phyloP scores from a whole-genome alignment of 2,797 vertebrate species.

The Myripristis murdjan region DNA sequence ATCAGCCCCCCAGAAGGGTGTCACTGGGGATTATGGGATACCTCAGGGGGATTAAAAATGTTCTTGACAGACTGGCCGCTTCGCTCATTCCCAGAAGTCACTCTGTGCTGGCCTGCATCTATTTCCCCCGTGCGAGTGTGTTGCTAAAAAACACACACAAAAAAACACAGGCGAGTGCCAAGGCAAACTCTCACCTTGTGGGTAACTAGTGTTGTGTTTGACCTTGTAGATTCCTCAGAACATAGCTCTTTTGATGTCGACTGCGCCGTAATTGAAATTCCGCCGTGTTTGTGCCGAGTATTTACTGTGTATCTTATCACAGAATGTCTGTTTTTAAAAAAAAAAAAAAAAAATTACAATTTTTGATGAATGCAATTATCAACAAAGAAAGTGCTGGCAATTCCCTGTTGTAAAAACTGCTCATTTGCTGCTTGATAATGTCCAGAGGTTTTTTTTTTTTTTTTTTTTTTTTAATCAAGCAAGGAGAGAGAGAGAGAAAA shows the following conservation, averaged over 20 bases:
- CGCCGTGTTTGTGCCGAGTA: neutral
- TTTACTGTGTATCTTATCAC: slow-evolving; percentile 11
- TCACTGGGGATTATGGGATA: slow-evolving; percentile 79
- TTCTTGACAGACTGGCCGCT: slow-evolving; percentile 74
- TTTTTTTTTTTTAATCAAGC: slow-evolving; percentile 85
- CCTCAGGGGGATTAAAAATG: slow-evolving; percentile 73
- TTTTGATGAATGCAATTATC: slow-evolving; percentile 56
- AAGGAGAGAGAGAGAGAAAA: too few species aligned
- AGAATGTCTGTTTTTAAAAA: slow-evolving; percentile 34
- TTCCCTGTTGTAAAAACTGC: slow-evolving; percentile 47
- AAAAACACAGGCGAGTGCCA: slow-evolving; percentile 18
- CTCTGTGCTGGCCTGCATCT: slow-evolving; percentile 13
- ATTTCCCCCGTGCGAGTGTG: slow-evolving; percentile 22
- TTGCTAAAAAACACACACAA: slow-evolving; percentile 13
- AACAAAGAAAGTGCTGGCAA: slow-evolving; percentile 36
- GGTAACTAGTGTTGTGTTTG: neutral
- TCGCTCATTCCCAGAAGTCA: slow-evolving; percentile 65
- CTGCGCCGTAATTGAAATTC: neutral
- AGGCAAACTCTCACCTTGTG: neutral
- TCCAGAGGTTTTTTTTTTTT: too few species aligned
- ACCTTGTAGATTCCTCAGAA: slow-evolving; percentile 18
- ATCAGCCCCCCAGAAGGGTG: slow-evolving; percentile 68
- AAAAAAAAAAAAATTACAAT: neutral
- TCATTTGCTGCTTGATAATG: slow-evolving; percentile 68
- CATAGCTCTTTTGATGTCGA: neutral